Base-by-base conservation (phyloP, 2,797 vertebrate genomes). In the Takifugu rubripes region DNA sequence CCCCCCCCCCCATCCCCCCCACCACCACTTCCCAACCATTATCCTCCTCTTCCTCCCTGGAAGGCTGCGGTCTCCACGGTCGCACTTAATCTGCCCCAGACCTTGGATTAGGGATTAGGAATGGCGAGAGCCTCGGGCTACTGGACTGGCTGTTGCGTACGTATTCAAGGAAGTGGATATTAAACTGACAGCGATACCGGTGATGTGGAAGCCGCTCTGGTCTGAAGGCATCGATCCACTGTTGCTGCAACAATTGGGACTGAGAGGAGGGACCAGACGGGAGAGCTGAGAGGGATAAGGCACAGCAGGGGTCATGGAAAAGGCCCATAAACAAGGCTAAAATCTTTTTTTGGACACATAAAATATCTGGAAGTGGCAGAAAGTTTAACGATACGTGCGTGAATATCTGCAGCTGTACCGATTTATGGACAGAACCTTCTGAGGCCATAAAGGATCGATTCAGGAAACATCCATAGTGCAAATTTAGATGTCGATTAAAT, bases 61-160 rank as follows among this genome's bases (percentile, higher is more conserved):
- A 70, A 53, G 54, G 26, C 56, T 43, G 17, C 45, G 68, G 59
- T 69, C 78, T 56, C 55, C 17, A 55, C 70, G 78, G 66, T 59
- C 78, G 60, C 52, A 68, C 65, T 80, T 88, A 86, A 88, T 86
- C 83, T 87, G 82, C 60, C 76, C 66, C 52, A 74, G 79, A 83
- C 69, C 72, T 55, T 85, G 87, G 87, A 88, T 88, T 88, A 85
- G 68, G 70, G 86, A 87, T 87, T 87, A 87, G 71, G 57, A 72
- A 52, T 53, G 48, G 50, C 65, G 45, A 58, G 59, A 73, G 49
- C 54, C 56, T 66, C 21, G 25, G 56, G 67, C 64, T 62, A 60
- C 54, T 67, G 73, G 68, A 68, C 61, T 63, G 56, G 55, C 60
- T 64, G 68, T 79, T 77, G 69, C 61, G 53, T 65, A 64, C 9